A percentile compares a stretch with the other conserved stretches of the same genome.
Evolutionary conservation across 1,140 invertebrate species (phyloP).

Genomic region (Apolygus lucorum): DNA sequence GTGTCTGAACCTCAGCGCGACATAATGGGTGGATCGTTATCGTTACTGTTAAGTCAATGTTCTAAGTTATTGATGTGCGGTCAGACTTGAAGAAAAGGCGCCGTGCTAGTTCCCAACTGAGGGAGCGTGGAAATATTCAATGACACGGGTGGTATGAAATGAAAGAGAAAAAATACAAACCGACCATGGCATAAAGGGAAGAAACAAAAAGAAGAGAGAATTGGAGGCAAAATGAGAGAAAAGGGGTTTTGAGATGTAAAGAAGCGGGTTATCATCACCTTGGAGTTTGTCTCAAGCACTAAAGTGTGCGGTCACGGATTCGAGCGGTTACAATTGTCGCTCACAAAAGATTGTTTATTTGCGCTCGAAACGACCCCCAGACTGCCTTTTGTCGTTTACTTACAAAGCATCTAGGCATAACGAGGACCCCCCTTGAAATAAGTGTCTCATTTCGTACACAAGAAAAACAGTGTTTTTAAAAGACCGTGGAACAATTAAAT

Average conservation of each 20-base stretch:
- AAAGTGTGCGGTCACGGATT: neutral
- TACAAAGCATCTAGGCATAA: neutral
- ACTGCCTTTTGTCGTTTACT: neutral
- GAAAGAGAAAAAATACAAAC: neutral
- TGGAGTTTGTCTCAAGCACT: neutral
- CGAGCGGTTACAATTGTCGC: neutral
- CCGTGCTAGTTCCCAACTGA: too few relatives aligned
- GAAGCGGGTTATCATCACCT: neutral
- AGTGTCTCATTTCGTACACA: too few relatives aligned
- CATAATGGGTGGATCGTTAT: too few relatives aligned
- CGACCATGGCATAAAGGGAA: too few relatives aligned
- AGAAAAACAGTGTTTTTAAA: too few relatives aligned
- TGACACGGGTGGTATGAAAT: neutral
- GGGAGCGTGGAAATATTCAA: neutral
- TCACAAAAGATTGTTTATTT: neutral
- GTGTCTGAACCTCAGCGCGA: too few relatives aligned
- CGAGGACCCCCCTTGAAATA: neutral
- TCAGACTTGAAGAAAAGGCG: too few relatives aligned
- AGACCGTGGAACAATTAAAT: too few relatives aligned
- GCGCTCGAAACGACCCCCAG: neutral
- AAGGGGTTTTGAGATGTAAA: neutral
- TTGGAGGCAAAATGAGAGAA: neutral
- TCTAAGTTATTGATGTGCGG: too few relatives aligned
- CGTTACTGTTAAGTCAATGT: too few relatives aligned
- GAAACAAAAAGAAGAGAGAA: neutral